Evolutionary conservation across 2,797 vertebrate species (phyloP).

Genomic region (Aythya fuligula): DNA sequence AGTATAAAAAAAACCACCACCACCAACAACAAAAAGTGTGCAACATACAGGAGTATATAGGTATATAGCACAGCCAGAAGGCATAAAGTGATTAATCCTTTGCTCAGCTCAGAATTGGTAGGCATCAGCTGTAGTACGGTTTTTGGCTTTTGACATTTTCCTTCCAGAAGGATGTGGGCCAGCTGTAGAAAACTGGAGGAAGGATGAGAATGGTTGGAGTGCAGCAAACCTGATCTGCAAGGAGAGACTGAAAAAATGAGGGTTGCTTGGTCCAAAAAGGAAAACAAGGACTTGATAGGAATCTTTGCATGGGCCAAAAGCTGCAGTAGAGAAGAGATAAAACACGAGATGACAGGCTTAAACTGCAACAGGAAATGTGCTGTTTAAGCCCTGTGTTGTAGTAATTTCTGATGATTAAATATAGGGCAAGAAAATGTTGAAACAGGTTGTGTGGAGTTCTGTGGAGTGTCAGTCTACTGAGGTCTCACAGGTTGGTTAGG

Average conservation of each 20-base stretch:
- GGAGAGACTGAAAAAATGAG: not conserved
- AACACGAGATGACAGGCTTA: not conserved
- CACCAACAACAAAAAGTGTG: not conserved
- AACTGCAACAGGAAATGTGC: not conserved
- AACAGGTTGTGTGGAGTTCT: not conserved
- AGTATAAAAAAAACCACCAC: not conserved
- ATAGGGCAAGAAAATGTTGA: not conserved
- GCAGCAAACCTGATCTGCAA: not conserved
- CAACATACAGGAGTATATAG: not conserved
- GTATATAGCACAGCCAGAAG: not conserved
- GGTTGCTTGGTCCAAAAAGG: not conserved
- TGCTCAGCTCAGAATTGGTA: not conserved
- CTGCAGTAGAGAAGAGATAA: not conserved
- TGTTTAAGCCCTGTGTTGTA: not conserved
- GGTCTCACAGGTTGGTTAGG: not conserved
- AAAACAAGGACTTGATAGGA: not conserved
- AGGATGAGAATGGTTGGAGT: not conserved
- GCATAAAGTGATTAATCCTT: not conserved
- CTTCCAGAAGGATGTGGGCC: slow-evolving; percentile 21
- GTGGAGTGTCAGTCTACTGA: not conserved
- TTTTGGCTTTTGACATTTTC: slow-evolving; percentile 12
- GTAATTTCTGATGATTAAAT: not conserved
- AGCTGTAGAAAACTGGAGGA: not conserved
- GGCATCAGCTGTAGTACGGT: not conserved
- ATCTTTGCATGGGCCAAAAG: not conserved